Evolutionary conservation across 1,140 invertebrate species (phyloP).

Genomic region (Hylyphantes graminicola): DNA sequence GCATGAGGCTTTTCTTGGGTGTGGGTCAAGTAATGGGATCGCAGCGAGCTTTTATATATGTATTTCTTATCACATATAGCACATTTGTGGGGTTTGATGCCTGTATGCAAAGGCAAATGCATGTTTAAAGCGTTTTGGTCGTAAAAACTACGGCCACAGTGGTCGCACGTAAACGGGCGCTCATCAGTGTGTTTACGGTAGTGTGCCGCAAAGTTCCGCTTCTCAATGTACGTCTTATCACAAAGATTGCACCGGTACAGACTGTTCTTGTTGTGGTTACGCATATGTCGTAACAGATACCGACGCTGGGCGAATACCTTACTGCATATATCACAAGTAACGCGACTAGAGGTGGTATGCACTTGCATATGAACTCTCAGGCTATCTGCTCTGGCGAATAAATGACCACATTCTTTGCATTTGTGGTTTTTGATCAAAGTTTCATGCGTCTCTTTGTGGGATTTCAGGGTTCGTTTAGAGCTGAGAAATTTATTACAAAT

Average conservation of each 20-base stretch:
- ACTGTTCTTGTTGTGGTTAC: constrained; percentile 1
- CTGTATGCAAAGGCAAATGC: not conserved
- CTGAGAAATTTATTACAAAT: constrained; percentile 1
- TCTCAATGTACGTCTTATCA: constrained; percentile 9
- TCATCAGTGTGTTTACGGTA: constrained; percentile 6
- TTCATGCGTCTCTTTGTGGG: not conserved
- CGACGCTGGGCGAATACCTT: constrained; percentile 8
- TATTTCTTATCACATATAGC: constrained; percentile 25
- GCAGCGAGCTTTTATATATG: constrained; percentile 16
- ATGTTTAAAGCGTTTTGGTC: not conserved
- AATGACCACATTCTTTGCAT: constrained; percentile 10
- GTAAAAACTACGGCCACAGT: constrained; percentile 24
- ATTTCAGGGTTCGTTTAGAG: not conserved
- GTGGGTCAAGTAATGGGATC: constrained; percentile 28
- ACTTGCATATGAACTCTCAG: not conserved
- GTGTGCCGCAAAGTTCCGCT: constrained; percentile 9
- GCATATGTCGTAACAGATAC: constrained; percentile 2
- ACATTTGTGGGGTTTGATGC: constrained; percentile 4
- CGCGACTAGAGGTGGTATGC: not conserved
- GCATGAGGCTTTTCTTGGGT: constrained; percentile 10
- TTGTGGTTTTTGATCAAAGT: not conserved
- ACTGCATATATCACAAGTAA: not conserved
- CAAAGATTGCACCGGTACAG: constrained; percentile 16
- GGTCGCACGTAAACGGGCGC: constrained; percentile 1
- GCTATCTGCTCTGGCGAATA: constrained; percentile 2